These are phyloP conservation scores for Trichonephila inaurata DNA, from an alignment of 1,140 invertebrate genomes.

Conservation along the genomic window DNA sequence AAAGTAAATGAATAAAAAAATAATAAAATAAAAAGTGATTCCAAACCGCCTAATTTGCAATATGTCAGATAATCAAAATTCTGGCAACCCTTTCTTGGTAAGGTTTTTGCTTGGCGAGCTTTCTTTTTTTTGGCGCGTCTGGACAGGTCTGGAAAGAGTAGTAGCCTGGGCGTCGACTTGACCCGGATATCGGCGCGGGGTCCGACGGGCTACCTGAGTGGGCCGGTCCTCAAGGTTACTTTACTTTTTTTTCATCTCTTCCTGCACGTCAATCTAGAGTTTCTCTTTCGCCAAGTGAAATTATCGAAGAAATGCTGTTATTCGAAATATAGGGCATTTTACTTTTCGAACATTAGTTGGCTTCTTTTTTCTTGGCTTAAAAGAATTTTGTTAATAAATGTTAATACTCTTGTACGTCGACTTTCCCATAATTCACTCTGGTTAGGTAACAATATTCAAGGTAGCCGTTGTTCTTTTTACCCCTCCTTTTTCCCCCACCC, in stretches of 20 bases:
- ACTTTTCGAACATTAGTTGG: not conserved
- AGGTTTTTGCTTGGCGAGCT: conserved; percentile 12
- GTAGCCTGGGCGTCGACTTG: conserved; percentile 72
- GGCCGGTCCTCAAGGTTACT: conserved; percentile 68
- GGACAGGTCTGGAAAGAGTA: conserved; percentile 17
- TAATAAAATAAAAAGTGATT: not conserved
- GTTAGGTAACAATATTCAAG: not conserved
- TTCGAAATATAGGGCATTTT: conserved; percentile 26
- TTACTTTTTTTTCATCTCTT: conserved; percentile 20
- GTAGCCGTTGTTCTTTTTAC: not conserved
- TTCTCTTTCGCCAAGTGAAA: conserved; percentile 40
- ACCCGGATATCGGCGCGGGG: conserved; percentile 67
- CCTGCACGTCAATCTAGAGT: conserved; percentile 3
- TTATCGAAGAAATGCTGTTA: not conserved
- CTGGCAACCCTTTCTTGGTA: not conserved
- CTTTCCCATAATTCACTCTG: not conserved
- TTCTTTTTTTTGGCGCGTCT: conserved; percentile 62
- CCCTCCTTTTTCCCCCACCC: no score
- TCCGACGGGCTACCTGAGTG: conserved; percentile 64
- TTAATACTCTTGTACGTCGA: not conserved
- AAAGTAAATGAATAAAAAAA: not conserved
- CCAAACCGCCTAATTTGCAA: conserved; percentile 11
- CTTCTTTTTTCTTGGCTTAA: not conserved
- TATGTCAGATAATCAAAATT: not conserved
- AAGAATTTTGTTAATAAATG: not conserved